phyloP scores from a whole-genome alignment of 2,888 invertebrate genomes.

The Tenthredo amoena region DNA sequence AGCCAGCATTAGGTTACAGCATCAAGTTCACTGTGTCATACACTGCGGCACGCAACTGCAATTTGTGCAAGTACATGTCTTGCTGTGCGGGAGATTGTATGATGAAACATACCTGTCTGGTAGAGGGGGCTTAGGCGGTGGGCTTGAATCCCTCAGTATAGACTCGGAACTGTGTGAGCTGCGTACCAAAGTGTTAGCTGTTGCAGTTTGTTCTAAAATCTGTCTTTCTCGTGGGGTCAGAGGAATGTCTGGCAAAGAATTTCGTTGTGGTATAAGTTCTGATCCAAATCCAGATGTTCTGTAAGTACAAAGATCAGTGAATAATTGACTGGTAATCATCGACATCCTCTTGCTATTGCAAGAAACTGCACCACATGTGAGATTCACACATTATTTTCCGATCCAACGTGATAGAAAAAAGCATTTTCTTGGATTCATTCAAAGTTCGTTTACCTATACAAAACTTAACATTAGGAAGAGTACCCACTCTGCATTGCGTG shows the following conservation, averaged over 20 bases:
- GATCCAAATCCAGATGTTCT: constrained; percentile 75
- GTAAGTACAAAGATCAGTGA: constrained; percentile 45
- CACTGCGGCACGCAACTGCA: not conserved
- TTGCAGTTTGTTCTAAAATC: constrained; percentile 82
- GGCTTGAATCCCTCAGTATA: constrained; percentile 86
- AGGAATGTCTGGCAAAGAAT: constrained; percentile 89
- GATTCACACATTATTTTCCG: not conserved
- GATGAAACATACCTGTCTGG: constrained; percentile 83
- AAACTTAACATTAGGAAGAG: not conserved
- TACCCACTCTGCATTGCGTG: not conserved
- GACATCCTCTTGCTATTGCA: not conserved
- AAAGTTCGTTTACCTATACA: not conserved
- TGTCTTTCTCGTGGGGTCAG: constrained; percentile 89
- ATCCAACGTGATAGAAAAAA: not conserved
- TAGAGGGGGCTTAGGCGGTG: constrained; percentile 93
- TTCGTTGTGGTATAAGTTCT: constrained; percentile 80
- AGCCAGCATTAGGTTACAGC: not conserved
- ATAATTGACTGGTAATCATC: not conserved
- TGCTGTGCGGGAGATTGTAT: not conserved
- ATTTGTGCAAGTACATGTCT: not conserved
- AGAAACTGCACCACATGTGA: not conserved
- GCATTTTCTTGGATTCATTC: not conserved
- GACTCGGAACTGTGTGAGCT: constrained; percentile 92
- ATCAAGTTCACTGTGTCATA: not conserved
- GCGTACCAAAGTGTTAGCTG: constrained; percentile 82